Percentiles rank a stretch among this genome's conserved stretches.
Evolutionary conservation across 2,888 invertebrate genomes (phyloP).

Genomic region (Ametastegia equiseti): DNA sequence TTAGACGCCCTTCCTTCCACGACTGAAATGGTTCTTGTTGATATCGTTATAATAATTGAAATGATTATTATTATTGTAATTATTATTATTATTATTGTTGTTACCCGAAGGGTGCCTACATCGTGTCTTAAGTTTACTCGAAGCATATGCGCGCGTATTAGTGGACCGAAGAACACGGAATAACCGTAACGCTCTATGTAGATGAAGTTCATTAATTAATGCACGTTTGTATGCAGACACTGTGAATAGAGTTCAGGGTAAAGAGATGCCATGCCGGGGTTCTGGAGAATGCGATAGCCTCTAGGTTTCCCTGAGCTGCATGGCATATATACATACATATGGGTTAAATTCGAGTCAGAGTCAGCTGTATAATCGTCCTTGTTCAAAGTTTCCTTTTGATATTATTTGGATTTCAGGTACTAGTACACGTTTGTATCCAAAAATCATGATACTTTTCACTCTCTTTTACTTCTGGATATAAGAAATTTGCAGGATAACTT

Average conservation of each 20-base stretch:
- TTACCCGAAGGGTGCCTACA: background rate
- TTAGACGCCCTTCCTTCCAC: no score
- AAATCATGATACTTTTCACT: no score
- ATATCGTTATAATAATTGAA: background rate
- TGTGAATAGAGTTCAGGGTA: slow-evolving; percentile 20
- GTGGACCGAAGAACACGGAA: background rate
- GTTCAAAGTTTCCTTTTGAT: background rate
- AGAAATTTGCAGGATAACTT: background rate
- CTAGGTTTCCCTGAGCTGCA: background rate
- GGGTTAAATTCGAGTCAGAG: no score
- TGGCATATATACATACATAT: no score
- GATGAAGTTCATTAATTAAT: slow-evolving; percentile 35
- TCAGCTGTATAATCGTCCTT: no score
- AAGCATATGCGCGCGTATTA: slow-evolving; percentile 17
- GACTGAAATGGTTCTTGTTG: no score
- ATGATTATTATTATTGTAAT: background rate
- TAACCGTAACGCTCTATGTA: background rate
- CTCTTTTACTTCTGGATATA: background rate
- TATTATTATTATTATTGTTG: background rate
- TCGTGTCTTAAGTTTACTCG: slow-evolving; percentile 2
- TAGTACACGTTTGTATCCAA: no score
- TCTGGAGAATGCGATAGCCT: background rate
- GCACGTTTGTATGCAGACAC: slow-evolving; percentile 38
- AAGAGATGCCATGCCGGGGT: background rate
- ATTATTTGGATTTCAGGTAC: background rate